Percentiles rank a stretch among this genome's conserved stretches.
phyloP scores from a whole-genome alignment of 2,888 invertebrate genomes.

The Chrysomela aeneicollis region DNA sequence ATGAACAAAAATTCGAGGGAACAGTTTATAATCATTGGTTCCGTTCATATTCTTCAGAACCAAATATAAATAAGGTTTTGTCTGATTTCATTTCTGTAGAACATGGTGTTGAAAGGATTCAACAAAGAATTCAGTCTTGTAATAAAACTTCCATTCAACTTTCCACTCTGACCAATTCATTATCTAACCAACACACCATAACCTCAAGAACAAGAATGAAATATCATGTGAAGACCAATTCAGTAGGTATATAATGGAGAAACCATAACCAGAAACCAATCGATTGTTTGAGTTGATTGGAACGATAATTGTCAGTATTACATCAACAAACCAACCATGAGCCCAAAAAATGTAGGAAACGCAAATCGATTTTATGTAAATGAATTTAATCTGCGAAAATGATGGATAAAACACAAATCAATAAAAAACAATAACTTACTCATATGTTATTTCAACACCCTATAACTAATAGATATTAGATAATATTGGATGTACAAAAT shows the following conservation, averaged over 20 bases:
- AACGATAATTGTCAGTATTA: not conserved
- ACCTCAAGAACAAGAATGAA: not conserved
- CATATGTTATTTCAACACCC: conserved; percentile 46
- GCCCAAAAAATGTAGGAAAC: not conserved
- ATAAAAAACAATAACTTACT: conserved; percentile 50
- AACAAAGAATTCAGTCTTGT: not conserved
- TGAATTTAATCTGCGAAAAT: conserved; percentile 37
- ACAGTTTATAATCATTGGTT: too few relatives aligned
- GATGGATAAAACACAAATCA: conserved; percentile 41
- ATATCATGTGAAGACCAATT: not conserved
- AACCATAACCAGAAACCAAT: not conserved
- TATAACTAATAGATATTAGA: conserved; percentile 49
- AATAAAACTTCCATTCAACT: not conserved
- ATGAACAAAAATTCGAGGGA: too few relatives aligned
- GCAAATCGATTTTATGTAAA: conserved; percentile 31
- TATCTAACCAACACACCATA: conserved; percentile 2
- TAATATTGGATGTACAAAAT: conserved; percentile 52
- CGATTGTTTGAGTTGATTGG: not conserved
- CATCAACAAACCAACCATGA: not conserved
- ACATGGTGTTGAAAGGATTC: not conserved
- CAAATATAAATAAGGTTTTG: too few relatives aligned
- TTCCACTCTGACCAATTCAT: not conserved
- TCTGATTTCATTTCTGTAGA: too few relatives aligned
- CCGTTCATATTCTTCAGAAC: too few relatives aligned
- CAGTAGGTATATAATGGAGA: not conserved